Base-by-base conservation (phyloP, 2,888 invertebrate genomes). In the Athrips mouffetella region DNA sequence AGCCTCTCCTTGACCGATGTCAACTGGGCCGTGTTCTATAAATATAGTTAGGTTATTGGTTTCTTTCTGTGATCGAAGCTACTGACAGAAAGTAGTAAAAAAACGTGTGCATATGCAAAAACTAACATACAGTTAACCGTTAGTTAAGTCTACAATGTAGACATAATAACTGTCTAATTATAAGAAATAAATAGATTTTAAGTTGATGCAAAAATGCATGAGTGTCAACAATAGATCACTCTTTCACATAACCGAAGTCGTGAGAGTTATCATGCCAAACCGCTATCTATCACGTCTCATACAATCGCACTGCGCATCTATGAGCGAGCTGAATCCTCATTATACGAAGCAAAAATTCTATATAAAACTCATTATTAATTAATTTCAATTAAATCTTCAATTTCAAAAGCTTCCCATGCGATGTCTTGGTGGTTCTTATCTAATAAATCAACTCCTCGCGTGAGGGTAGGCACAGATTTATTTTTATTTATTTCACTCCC, bases 401-500 rank as follows among this genome's bases (percentile, higher is more conserved):
- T 53, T 54, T 58, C 55, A 52, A 51, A 58, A 57, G 55, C 59
- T 59, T 62, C 59, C 52, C 59, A 57, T 52, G 49, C 56, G 51
- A 51, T 53, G 51, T 52, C 58, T 50, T 42, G 41, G 51, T 49
- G 50, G 47, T 59, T 57, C 63, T 69, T 66, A 72, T 70, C 65
- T 67, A 73, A 87, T 87, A 88, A 87, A 88, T 87, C 88, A 83
- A 72, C 74, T 74, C 73, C 72, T 70, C 79, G 75, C 76, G 74
- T 73, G 69, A 73, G 80, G 83, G 79, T 73, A 69, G 67, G 59
- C 63, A 60, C 73, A 74, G 83, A 86, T 87, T 87, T 87, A 87
- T 87, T 87, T 87, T 87, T 87, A 88, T 87, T 86, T 88, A 87
- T 86, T 76, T 85, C 84, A 77, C 84, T 79, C 83, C 87, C 86